Base-by-base conservation (phyloP, 2,113 vertebrate species). In the Lontra canadensis region DNA sequence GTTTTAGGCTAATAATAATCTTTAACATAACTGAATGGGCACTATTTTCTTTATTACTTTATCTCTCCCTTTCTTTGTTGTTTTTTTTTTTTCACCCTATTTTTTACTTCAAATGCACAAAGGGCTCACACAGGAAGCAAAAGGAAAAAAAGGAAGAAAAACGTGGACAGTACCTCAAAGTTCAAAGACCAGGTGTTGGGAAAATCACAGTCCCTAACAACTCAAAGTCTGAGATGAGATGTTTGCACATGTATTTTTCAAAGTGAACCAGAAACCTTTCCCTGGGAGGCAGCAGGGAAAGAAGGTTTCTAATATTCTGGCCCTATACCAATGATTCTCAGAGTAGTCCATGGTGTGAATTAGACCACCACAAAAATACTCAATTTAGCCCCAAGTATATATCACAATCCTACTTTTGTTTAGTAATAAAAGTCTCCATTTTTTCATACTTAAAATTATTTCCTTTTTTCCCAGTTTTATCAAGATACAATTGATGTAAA, bases 71-170 rank as follows among this genome's bases (percentile, higher is more conserved):
- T 5, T 87, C 59, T 86, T 87, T 80, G 61, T 17, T 18, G 34
- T 11, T 83, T 25, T n/a, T 81, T 55, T 11, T n/a, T 79, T 88
- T 79, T 25, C 74, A 47, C 82, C 88, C 44, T 90, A 0, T 83
- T 81, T 52, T 92, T 94, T 96, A 92, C 39, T 92, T 82, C 81
- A 71, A 88, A 79, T 18, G 1, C 29, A 78, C 83, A 94, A 94
- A 88, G 52, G 9, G 21, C 42, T 78, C 42, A 9, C 17, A 55
- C 84, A 90, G 29, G 44, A 83, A 86, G 49, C 12, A 44, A 96
- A 91, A 88, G 13, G 49, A 83, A 93, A 61, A 83, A 65, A 26
- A 65, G 85, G 31, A 34, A 49, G 59, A 90, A 76, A 79, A 84
- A 74, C 23, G 15, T 36, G 14, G 29, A 15, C 63, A 59, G 4